Conservation (phyloP, 2,113 vertebrate species). For the Boulengeromyrus knoepffleri region DNA sequence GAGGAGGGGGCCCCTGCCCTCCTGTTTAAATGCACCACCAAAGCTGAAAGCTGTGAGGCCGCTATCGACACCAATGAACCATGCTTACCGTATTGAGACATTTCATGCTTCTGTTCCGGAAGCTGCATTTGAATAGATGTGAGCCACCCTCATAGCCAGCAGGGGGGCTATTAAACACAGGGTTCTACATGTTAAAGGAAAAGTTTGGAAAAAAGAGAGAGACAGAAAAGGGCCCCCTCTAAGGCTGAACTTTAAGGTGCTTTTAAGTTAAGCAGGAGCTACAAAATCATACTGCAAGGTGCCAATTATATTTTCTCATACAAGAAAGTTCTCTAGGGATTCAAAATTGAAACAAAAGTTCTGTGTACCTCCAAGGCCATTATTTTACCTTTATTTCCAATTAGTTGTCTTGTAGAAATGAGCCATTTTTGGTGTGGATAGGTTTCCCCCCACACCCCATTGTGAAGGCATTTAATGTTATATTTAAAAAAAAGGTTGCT, state of each 20-base stretch:
- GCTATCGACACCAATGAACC: neutral
- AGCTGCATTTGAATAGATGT: neutral
- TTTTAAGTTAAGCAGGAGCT: neutral
- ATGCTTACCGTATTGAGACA: neutral
- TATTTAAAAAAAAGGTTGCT: neutral
- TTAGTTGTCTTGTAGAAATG: neutral
- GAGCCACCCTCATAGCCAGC: neutral
- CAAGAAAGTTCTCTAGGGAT: neutral
- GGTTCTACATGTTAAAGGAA: neutral
- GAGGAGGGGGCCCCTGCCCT: neutral
- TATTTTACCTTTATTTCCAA: neutral
- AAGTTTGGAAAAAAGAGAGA: neutral
- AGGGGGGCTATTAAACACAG: neutral
- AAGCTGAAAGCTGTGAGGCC: neutral
- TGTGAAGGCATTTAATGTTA: neutral
- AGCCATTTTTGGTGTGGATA: neutral
- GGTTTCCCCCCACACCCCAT: too few relatives aligned
- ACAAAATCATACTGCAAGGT: neutral
- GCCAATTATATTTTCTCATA: constrained; percentile 1
- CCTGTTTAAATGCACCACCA: neutral
- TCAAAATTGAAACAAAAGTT: constrained; percentile 5
- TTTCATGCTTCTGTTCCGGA: neutral
- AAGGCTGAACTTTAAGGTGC: neutral
- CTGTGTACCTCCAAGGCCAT: neutral
- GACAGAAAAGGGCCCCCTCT: neutral